A percentile compares a stretch with the other conserved stretches of the same genome.
Evolutionary conservation across 2,113 vertebrate genomes (phyloP).

Genomic region (Alethe castanea): DNA sequence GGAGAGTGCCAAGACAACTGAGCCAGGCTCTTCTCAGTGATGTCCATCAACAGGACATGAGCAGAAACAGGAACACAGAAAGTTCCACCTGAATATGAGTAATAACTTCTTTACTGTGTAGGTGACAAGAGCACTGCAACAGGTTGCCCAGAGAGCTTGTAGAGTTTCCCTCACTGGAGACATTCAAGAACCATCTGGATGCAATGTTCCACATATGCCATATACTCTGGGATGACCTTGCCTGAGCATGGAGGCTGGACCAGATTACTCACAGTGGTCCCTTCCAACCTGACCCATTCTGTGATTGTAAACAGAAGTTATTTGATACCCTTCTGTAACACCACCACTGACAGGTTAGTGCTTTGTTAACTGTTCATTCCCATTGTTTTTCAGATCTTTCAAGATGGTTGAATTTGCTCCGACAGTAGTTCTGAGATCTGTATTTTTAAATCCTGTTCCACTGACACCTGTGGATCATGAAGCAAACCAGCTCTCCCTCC

Average conservation of each 20-base stretch:
- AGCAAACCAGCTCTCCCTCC: background rate
- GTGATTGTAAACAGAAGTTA: background rate
- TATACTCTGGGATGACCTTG: background rate
- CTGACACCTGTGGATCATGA: fast-evolving
- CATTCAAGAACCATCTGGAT: too few species aligned
- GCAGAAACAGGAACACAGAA: background rate
- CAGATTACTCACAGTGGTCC: background rate
- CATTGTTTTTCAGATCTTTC: background rate
- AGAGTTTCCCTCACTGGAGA: background rate
- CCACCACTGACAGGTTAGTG: background rate
- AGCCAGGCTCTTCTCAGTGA: background rate
- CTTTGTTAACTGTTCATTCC: background rate
- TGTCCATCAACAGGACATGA: background rate
- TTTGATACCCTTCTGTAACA: background rate
- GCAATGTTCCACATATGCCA: background rate
- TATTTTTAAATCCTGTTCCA: fast-evolving
- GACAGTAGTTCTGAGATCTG: fast-evolving
- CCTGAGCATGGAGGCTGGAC: background rate
- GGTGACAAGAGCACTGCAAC: background rate
- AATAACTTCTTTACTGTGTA: background rate
- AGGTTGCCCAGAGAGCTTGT: fast-evolving
- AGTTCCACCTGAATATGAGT: background rate
- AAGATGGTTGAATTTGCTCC: background rate
- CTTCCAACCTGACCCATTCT: background rate
- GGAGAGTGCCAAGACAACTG: background rate